These are phyloP conservation scores for Sebastes diaconus DNA, from an alignment of 2,797 vertebrate genomes.

Conservation along the genomic window DNA sequence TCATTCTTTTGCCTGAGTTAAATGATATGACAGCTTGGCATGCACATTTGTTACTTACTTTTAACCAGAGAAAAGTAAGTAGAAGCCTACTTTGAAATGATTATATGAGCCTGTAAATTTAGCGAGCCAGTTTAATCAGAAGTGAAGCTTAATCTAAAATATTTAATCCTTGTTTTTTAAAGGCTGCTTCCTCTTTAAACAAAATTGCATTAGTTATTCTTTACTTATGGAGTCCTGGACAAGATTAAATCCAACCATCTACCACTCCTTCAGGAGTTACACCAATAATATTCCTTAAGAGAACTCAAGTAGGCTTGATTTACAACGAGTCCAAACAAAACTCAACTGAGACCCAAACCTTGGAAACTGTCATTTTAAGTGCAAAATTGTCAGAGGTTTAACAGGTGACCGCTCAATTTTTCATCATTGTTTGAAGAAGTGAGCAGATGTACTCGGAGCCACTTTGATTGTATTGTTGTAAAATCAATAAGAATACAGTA, in stretches of 20 bases:
- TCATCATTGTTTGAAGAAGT: neutral
- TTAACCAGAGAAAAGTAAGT: neutral
- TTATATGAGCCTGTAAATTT: neutral
- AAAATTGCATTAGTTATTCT: neutral
- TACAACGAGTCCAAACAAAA: neutral
- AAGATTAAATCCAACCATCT: neutral
- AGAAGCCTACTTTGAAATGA: neutral
- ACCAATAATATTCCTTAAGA: neutral
- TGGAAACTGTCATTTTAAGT: neutral
- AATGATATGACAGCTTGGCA: neutral
- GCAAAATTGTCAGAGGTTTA: neutral
- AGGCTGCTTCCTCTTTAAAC: neutral
- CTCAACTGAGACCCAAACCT: neutral
- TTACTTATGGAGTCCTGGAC: neutral
- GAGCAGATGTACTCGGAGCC: neutral
- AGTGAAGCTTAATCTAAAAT: neutral
- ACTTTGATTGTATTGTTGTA: neutral
- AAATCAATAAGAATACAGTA: neutral
- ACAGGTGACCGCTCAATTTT: neutral
- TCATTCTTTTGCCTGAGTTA: neutral
- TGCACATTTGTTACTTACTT: neutral
- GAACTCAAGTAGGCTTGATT: neutral
- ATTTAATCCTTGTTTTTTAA: neutral
- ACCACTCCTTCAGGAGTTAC: neutral
- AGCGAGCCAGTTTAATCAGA: neutral